Evolutionary conservation across 1,140 invertebrate species (phyloP).

Genomic region (Akabosia matsudoensis): DNA sequence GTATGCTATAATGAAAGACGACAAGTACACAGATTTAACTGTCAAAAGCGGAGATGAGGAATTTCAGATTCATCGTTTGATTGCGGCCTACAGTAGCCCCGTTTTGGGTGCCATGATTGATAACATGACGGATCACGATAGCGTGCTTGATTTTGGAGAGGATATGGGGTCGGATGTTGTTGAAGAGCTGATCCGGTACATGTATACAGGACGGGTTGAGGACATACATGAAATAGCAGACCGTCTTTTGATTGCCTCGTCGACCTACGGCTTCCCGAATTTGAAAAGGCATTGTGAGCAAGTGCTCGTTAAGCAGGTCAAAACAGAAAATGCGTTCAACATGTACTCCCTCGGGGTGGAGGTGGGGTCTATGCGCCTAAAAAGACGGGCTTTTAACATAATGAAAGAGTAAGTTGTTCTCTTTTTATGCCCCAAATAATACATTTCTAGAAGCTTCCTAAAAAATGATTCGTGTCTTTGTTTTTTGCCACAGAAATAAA

Average conservation of each 20-base stretch:
- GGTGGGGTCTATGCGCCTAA: constrained; percentile 29
- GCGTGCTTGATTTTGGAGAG: constrained; percentile 31
- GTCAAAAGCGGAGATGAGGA: constrained; percentile 41
- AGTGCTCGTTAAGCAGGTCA: constrained; percentile 30
- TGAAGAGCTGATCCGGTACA: constrained; percentile 39
- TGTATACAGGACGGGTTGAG: constrained; percentile 41
- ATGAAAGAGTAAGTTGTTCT: constrained; percentile 37
- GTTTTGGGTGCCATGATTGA: constrained; percentile 37
- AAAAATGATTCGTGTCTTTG: too few species aligned
- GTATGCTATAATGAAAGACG: constrained; percentile 27
- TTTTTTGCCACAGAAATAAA: constrained; percentile 33
- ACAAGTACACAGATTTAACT: constrained; percentile 38
- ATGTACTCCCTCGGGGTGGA: constrained; percentile 36
- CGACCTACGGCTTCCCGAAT: constrained; percentile 29
- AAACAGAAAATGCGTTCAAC: constrained; percentile 35
- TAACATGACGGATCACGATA: constrained; percentile 34
- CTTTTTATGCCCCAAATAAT: neutral
- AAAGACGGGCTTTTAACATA: constrained; percentile 29
- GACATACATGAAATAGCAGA: constrained; percentile 42
- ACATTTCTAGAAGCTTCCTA: neutral
- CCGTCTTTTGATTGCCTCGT: constrained; percentile 26
- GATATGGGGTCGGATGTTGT: constrained; percentile 39
- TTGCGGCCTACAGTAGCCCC: constrained; percentile 38
- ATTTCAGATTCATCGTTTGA: constrained; percentile 37
- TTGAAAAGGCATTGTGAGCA: constrained; percentile 33